Base-by-base conservation (phyloP, 2,113 vertebrate genomes). In the Tympanuchus pallidicinctus region DNA sequence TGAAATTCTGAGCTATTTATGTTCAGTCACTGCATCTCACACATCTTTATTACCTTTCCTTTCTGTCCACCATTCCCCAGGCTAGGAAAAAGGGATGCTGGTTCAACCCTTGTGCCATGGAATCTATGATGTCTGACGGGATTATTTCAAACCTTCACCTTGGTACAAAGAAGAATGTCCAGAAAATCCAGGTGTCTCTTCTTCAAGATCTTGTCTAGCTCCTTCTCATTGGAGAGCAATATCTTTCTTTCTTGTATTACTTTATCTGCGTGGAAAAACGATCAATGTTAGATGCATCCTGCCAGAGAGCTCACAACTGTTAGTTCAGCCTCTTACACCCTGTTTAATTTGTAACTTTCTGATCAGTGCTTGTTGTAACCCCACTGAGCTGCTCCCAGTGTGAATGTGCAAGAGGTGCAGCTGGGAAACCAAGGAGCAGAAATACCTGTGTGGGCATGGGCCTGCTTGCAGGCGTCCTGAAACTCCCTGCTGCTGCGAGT, bases 141-240 rank as follows among this genome's bases (percentile, higher is more conserved):
- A 40, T 97, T 98, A 82, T 98, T 52, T 77, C 25, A 30, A 40
- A 65, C 24, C 97, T 95, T 95, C 96, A 99, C 98, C 97, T 96
- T 98, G 77, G 98, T 97, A 85, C 97, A 97, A 54, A 99, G 98
- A 60, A 99, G 98, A 64, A 99, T 99, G 83, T 99, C 99, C 85
- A 99, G 96, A 90, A 99, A 99, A 97, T 99, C 98, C 89, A 98
- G 30, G 79, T 97, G 90, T 83, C 82, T 98, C 96, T 97, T 98
- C 86, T 97, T 92, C 72, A 95, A 94, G 56, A 97, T 95, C 64
- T 89, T 96, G 3, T 95, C 95, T 48, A 97, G 91, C 20, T 98
- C 97, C 10, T 92, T 97, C 63, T 98, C 97, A 21, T 93, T 32
- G 56, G 96, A 97, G 0, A 99, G 96, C 38, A 92, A 74, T 85